Base-by-base conservation (phyloP, 2,888 invertebrate genomes). In the Xestia rhomboidea region DNA sequence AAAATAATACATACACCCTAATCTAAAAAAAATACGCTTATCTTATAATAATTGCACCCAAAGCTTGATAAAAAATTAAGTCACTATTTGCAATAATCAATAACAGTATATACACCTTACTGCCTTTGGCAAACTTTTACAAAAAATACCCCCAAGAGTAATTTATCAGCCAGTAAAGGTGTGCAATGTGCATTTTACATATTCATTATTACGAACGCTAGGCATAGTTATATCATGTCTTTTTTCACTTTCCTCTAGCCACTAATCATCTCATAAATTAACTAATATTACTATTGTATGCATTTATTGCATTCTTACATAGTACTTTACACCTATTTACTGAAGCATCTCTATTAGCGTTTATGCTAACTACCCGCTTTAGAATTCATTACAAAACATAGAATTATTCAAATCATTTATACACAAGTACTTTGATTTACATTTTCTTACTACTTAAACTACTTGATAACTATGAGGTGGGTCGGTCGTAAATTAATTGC, bases 311-410 rank as follows among this genome's bases (percentile, higher is more conserved):
- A 82, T 86, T 76, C 76, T 68, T 81, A 83, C 82, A 77, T 46
- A 82, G 63, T 68, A 73, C 71, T 73, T 75, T 74, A 82, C 86
- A 77, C 77, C 73, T 84, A 81, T 74, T 78, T 49, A 67, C 82
- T 71, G 11, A 71, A 76, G 71, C 77, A 73, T 83, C 83, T 85
- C 78, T 79, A 85, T 81, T 77, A 83, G 34, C 64, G 62, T 41
- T 73, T 83, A 82, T 87, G 81, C 68, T 83, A 81, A 87, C 68
- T 44, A 75, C 73, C 38, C 44, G 54, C 71, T 83, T 83, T 68
- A 76, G 76, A 85, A 87, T 87, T 79, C 79, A 87, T 83, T 85
- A 78, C 34, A 80, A 83, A 76, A 83, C 77, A 81, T 82, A 68
- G 73, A 79, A 76, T 79, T 83, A 84, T 84, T 87, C 76, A 79